Base-by-base conservation (phyloP, 2,797 vertebrate species). In the Crocidura indochinensis region DNA sequence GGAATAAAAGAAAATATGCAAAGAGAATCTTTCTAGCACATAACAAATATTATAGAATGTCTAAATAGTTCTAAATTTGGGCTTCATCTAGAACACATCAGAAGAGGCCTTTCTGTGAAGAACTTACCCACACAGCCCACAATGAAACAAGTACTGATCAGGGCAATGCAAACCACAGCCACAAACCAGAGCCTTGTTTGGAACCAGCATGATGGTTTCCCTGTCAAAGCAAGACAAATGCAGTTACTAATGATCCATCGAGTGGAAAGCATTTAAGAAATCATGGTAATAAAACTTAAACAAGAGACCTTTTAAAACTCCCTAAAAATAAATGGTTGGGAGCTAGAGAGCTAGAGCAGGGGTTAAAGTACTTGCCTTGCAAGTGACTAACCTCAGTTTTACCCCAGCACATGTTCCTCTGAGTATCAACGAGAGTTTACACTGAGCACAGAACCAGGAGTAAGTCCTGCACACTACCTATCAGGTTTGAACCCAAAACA, bases 81-180 rank as follows among this genome's bases (percentile, higher is more conserved):
- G 14, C 51, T 51, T 51, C 8, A 24, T 29, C 51, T 51, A 51
- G 65, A 68, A 75, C 20, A 12, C 12, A 27, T 29, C 19, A 65
- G 44, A 72, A 17, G 20, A 19, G 19, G 1, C n/a, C 27, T 4
- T 27, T 90, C 62, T 46, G 2, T 56, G 69, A 53, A 67, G 38
- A 56, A 87, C 91, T 93, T 77, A 95, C 85, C 85, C n/a, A 94
- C 31, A 75, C 91, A 94, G 65, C 71, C 83, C 51, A 60, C 8
- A 8, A 92, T 62, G 76, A 96, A 95, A 72, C 94, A 95, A 65
- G 11, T 7, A 1, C 88, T 75, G 27, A 96, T 76, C 38, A 94
- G 53, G 9, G 20, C 9, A 10, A 86, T 31, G 53, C 51, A 85
- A 92, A 90, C 17, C n/a, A 67, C 12, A 53, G 83, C 64, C 3